These are phyloP conservation scores for Sebastes matsubarae DNA, from an alignment of 2,797 vertebrate species.

Conservation along the genomic window DNA sequence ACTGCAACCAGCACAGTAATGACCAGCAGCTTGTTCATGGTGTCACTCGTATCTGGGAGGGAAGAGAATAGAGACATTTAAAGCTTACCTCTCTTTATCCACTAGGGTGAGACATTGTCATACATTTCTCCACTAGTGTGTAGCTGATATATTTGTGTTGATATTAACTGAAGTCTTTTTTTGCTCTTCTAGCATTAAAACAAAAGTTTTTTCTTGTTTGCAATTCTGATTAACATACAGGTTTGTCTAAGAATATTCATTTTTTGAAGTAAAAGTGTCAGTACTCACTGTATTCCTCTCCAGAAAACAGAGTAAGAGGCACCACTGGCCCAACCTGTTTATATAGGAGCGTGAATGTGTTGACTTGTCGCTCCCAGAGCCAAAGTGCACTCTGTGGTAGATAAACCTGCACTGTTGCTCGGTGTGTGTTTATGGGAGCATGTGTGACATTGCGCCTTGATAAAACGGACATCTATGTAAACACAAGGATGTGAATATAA, in stretches of 20 bases:
- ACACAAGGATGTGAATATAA: neutral
- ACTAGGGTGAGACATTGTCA: conserved; percentile 68
- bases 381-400: conserved; percentile 81
- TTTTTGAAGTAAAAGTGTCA: conserved; percentile 12
- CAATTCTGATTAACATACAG: neutral
- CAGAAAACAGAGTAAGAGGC: conserved; percentile 51
- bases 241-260: neutral
- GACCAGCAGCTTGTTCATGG: conserved; percentile 80
- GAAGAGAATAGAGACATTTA: neutral
- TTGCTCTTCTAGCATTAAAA: neutral
- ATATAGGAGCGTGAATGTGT: conserved; percentile 79
- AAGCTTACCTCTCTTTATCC: conserved; percentile 35
- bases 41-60: conserved; percentile 55
- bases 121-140: neutral
- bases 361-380: conserved; percentile 74
- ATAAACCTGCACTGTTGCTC: conserved; percentile 67
- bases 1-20: conserved; percentile 74
- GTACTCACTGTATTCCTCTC: conserved; percentile 79
- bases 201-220: neutral
- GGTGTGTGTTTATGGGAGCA: conserved; percentile 4
- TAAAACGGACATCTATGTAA: conserved; percentile 29
- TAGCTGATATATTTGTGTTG: neutral
- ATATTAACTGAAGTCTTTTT: neutral
- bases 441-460: conserved; percentile 35
- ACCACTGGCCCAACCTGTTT: conserved; percentile 58